Conservation (phyloP, 2,113 vertebrate species). For the Uropsilus gracilis region DNA sequence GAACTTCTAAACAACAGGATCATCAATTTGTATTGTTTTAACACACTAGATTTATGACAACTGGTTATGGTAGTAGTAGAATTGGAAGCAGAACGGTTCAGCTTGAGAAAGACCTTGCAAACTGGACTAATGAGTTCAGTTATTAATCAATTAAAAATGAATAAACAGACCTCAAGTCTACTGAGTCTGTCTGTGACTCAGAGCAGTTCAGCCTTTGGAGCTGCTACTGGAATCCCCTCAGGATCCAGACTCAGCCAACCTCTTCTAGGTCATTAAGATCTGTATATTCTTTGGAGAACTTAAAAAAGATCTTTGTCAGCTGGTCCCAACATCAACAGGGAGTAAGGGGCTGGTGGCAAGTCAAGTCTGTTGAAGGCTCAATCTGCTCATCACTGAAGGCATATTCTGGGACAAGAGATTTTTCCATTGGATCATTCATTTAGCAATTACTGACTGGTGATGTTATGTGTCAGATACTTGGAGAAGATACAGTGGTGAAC, state of each 20-base stretch:
- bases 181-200: neutral
- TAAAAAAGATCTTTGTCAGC: neutral
- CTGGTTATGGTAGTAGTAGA: neutral
- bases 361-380: neutral
- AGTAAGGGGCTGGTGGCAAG: neutral
- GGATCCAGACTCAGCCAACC: neutral
- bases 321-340: neutral
- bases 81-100: neutral
- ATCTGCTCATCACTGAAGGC: neutral
- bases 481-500: neutral
- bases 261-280: neutral
- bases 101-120: neutral
- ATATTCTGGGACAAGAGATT: neutral
- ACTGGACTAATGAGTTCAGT: neutral
- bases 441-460: neutral
- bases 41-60: neutral
- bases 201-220: neutral
- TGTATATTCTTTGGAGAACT: neutral
- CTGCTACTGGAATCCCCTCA: neutral
- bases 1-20: neutral
- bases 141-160: constrained; percentile 8
- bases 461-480: neutral
- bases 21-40: neutral
- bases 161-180: neutral
- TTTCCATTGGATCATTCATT: neutral